These are phyloP conservation scores for Euplagia quadripunctaria DNA, from an alignment of 2,888 invertebrate genomes.

Conservation along the genomic window DNA sequence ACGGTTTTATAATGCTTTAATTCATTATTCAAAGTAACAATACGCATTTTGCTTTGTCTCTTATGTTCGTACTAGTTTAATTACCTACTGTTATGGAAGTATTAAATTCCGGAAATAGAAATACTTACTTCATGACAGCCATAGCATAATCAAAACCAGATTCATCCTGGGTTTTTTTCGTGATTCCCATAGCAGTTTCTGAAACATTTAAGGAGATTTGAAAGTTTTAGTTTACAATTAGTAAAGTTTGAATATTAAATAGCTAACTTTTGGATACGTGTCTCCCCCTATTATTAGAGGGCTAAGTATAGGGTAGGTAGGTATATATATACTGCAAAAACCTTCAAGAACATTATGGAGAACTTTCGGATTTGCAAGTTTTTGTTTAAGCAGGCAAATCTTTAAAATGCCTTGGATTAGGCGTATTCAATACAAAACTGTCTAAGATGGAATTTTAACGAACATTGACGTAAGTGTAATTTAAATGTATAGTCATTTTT, in stretches of 20 bases:
- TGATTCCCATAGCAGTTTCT: conserved; percentile 95
- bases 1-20: too few species aligned
- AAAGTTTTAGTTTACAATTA: not conserved
- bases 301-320: too few species aligned
- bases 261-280: not conserved
- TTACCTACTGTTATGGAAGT: not conserved
- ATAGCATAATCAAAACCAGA: conserved; percentile 93
- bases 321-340: too few species aligned
- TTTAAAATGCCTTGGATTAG: not conserved
- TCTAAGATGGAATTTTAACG: not conserved
- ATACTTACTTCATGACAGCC: conserved; percentile 92
- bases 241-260: not conserved
- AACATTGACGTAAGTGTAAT: not conserved
- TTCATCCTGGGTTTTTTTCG: conserved; percentile 90
- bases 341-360: too few species aligned
- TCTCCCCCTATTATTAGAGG: not conserved
- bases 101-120: not conserved
- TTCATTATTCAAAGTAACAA: too few species aligned
- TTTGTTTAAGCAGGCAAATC: not conserved
- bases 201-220: conserved; percentile 47
- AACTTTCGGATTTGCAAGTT: too few species aligned
- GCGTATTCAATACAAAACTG: not conserved
- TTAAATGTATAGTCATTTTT: not conserved
- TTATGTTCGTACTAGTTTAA: not conserved
- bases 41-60: not conserved